Percentiles rank a stretch among this genome's conserved stretches.
Conservation (phyloP, 2,113 vertebrate genomes). For the Istiophorus platypterus region DNA sequence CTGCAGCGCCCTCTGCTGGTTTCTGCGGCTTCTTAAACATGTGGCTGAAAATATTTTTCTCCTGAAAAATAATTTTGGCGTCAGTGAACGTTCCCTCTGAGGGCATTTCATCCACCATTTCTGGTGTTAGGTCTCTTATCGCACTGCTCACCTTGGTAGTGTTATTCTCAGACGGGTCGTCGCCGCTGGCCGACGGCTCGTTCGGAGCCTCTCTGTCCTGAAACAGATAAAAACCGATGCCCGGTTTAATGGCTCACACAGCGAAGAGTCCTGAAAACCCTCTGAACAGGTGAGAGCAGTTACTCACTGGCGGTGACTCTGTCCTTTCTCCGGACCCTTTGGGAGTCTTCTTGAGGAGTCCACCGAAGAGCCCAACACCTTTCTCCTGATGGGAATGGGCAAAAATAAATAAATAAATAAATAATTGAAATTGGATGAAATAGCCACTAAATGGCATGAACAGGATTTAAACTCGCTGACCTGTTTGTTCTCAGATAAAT, state of each 20-base stretch:
- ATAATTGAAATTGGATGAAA: no score
- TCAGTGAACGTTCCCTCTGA: neutral
- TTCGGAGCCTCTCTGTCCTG: slow-evolving; percentile 60
- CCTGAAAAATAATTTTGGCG: slow-evolving; percentile 34
- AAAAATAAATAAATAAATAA: no score
- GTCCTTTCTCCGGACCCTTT: slow-evolving; percentile 43
- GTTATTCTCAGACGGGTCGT: slow-evolving; percentile 57
- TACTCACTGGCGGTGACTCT: slow-evolving; percentile 42
- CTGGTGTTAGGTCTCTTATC: no score
- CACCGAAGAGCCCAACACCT: slow-evolving; percentile 52
- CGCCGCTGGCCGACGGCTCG: slow-evolving; percentile 49
- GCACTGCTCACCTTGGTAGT: slow-evolving; percentile 53
- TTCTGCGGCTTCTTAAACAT: slow-evolving; percentile 69
- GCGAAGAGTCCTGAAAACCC: neutral
- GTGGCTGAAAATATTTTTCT: slow-evolving; percentile 72
- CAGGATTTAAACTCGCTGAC: slow-evolving; percentile 31
- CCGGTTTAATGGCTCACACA: neutral
- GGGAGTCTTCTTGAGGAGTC: slow-evolving; percentile 62
- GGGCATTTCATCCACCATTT: no score
- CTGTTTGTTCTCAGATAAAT: slow-evolving; percentile 58
- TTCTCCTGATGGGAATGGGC: slow-evolving; percentile 54
- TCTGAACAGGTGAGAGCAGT: neutral
- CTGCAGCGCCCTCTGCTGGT: slow-evolving; percentile 46
- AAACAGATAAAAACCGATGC: neutral
- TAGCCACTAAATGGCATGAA: neutral